These are phyloP conservation scores for Caenorhabditis macrosperma DNA, from an alignment of 2,888 invertebrate species.

Conservation along the genomic window DNA sequence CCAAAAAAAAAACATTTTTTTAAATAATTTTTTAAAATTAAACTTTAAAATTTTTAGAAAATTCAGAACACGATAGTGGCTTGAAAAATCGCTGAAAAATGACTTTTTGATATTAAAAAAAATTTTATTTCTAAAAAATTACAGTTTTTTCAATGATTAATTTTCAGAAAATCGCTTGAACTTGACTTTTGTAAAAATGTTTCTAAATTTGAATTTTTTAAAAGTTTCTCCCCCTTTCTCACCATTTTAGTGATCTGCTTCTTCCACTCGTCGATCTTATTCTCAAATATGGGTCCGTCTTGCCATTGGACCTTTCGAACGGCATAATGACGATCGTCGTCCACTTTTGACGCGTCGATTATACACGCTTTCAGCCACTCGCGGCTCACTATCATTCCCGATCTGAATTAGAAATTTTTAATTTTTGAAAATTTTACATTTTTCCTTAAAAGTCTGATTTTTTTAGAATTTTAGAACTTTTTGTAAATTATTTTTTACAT, in stretches of 20 bases:
- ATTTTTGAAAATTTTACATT: too few species aligned
- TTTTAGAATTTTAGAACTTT: not conserved
- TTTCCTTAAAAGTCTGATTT: not conserved
- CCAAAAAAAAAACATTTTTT: not conserved
- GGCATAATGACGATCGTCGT: slow-evolving; percentile 37
- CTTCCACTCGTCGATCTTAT: slow-evolving; percentile 45
- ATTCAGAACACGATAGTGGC: not conserved
- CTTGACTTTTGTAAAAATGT: not conserved
- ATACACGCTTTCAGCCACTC: slow-evolving; percentile 53
- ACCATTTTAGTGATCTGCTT: slow-evolving; percentile 47
- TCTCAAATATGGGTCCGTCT: slow-evolving; percentile 41
- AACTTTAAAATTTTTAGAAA: not conserved
- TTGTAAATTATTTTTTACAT: not conserved
- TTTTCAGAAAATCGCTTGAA: too few species aligned
- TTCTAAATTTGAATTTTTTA: too few species aligned
- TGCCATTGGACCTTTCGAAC: slow-evolving; percentile 47
- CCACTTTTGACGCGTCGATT: slow-evolving; percentile 15
- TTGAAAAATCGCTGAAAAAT: too few species aligned
- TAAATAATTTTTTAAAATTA: not conserved
- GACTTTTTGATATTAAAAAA: too few species aligned
- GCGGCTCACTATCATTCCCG: slow-evolving; percentile 37
- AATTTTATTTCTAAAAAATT: not conserved
- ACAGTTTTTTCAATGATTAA: too few species aligned
- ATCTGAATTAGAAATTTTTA: not conserved
- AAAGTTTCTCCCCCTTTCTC: too few species aligned